Evolutionary conservation across 2,888 invertebrate genomes (phyloP), one percentile per base, ranked within the genome.

Genomic region (Drosophila putrida): DNA sequence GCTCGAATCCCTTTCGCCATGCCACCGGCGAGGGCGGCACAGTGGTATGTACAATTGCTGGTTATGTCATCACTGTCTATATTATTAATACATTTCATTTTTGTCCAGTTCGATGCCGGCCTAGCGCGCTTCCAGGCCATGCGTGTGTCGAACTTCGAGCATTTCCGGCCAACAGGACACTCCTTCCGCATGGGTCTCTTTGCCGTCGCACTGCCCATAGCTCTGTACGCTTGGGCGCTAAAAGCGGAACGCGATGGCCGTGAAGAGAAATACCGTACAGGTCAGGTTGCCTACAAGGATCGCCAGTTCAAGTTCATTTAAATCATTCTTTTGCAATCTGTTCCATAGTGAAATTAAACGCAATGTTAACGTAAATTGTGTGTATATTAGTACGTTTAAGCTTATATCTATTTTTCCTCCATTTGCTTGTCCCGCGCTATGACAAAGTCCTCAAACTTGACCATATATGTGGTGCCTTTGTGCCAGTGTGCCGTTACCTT

Each of bases 401-500:
- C 35, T 0, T 71, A 47, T 46, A 39, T 41, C 58, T 89, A 96
- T 93, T 96, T 95, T 78, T 97, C 97, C 93, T 98, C 98, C 71
- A 98, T 93, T 84, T 97, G 96, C 91, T 98, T 98, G 91, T 98
- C 98, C 83, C 98, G 94, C 4, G 96, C 94, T 81, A 98, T 96
- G 55, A 98, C 98, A 35, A 96, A 95, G 90, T 98, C 98, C 82
- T 99, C 98, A 93, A 99, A 98, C 93, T 98, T 98, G 8, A 99
- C 98, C 97, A 99, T 98, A 91, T 99, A 99, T 0, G 99, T 99
- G 8, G 99, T 99, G 41, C 99, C 99, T 92, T 99, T 98, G 92
- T 99, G 99, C 98, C 99, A 99, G 92, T 99, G 99, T 0, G 99
- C 98, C 0, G 98, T 97, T 6, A 99, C 99, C 93, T 99, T 99